Evolutionary conservation across 2,797 vertebrate species (phyloP), one percentile per base, ranked within the genome.

Genomic region (Uromys caudimaculatus): DNA sequence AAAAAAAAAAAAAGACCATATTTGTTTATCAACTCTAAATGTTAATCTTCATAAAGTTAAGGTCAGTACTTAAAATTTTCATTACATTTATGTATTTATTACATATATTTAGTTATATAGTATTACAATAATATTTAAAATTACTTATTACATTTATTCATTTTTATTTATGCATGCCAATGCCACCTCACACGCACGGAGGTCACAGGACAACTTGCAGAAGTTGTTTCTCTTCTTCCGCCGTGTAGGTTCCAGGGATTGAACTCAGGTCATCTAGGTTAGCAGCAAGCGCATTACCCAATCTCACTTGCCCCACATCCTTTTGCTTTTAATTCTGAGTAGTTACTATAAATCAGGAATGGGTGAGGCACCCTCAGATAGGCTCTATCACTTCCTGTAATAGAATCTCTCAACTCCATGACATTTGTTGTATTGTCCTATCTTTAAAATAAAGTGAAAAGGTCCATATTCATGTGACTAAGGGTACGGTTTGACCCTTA

Each of bases 371-470:
- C 78, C 89, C 95, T 95, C 64, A 76, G 14, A 60, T 73, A 60
- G 71, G 41, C 88, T 83, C 52, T 78, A 50, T 73, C 44, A 82
- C 71, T 75, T 93, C 29, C 27, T 90, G 16, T 38, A 10, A 71
- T 47, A 84, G 87, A 11, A 38, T 95, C 95, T 94, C 83, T 87
- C 67, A 95, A n/a, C 47, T 24, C 77, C 79, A 0, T 94, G 75
- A 89, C 35, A 35, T 78, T 85, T 94, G 10, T 95, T 95, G 92
- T 94, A 87, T 92, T 92, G 67, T 85, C 32, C 50, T 54, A 52
- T 69, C 87, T 97, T 97, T 69, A 90, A 83, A 96, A 92, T 93
- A 89, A 96, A 96, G 75, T 95, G 91, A 90, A 44, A 84, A 79
- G 56, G 73, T 35, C 62, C 32, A 86, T 90, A 85, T 71, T 95